Percentiles rank a stretch among this genome's conserved stretches.
phyloP scores from a whole-genome alignment of 2,888 invertebrate genomes.

The Dexiosoma caninum region DNA sequence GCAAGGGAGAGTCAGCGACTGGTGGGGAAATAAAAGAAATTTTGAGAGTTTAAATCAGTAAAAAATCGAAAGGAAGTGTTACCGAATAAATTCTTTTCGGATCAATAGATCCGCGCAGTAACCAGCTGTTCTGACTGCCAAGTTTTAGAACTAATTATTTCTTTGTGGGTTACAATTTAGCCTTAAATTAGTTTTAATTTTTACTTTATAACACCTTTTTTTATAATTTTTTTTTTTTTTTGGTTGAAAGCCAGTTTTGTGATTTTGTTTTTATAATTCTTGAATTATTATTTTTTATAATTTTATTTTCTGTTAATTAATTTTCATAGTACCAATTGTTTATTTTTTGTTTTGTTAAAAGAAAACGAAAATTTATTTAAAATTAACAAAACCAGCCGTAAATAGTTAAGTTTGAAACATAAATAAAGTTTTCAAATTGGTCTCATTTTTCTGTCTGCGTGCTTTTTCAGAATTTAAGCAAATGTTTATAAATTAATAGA shows the following conservation, averaged over 20 bases:
- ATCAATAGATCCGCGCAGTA: too few relatives aligned
- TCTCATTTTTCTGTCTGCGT: constrained; percentile 70
- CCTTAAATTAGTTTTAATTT: constrained; percentile 32
- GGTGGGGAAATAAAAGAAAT: too few relatives aligned
- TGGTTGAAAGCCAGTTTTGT: constrained; percentile 72
- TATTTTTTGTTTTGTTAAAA: constrained; percentile 53
- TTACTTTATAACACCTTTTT: not conserved
- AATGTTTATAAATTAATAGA: constrained; percentile 62
- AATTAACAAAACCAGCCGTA: constrained; percentile 19
- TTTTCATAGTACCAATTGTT: constrained; percentile 61
- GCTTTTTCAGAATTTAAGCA: constrained; percentile 61
- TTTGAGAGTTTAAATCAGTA: too few relatives aligned
- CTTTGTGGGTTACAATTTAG: not conserved
- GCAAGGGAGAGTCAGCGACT: not conserved
- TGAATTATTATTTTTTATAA: constrained; percentile 65
- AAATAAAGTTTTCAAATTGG: constrained; percentile 76
- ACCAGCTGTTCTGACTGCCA: not conserved
- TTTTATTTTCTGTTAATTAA: constrained; percentile 63
- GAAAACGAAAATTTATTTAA: constrained; percentile 16
- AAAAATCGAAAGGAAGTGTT: too few relatives aligned
- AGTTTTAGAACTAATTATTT: not conserved
- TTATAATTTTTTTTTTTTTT: too few relatives aligned
- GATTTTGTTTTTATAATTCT: constrained; percentile 68
- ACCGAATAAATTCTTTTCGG: too few relatives aligned
- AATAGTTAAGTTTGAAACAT: constrained; percentile 56